phyloP scores from a whole-genome alignment of 2,113 vertebrate species.

The Chaenocephalus aceratus region DNA sequence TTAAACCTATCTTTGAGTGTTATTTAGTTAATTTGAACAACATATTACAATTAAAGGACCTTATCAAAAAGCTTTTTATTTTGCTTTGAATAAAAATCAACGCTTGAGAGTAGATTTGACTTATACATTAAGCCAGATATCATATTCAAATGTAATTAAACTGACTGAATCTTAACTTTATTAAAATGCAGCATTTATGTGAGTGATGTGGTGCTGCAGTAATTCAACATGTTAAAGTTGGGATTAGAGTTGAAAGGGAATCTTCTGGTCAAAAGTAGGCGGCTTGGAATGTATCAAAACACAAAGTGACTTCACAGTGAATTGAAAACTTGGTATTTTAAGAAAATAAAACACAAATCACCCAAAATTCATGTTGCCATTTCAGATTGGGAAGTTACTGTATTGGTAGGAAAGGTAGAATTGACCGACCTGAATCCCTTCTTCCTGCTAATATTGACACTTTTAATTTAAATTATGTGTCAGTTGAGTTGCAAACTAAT shows the following conservation, averaged over 20 bases:
- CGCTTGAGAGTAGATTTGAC: not conserved
- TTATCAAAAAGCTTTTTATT: not conserved
- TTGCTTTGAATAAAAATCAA: not conserved
- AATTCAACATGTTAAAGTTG: not conserved
- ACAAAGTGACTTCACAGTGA: slow-evolving; percentile 42
- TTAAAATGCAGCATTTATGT: not conserved
- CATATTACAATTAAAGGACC: not conserved
- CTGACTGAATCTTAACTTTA: too few species aligned
- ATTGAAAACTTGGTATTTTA: not conserved
- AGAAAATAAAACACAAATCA: not conserved
- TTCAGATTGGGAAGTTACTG: not conserved
- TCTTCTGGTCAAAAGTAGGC: slow-evolving; percentile 39
- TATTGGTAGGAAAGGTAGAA: too few species aligned
- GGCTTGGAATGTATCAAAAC: slow-evolving; percentile 35
- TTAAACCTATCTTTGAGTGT: slow-evolving; percentile 17
- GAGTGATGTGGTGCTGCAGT: not conserved
- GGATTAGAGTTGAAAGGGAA: slow-evolving; percentile 27
- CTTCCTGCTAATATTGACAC: too few species aligned
- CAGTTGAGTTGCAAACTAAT: too few species aligned
- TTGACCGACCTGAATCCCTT: too few species aligned
- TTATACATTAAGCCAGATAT: not conserved
- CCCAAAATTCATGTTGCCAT: not conserved
- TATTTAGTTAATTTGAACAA: not conserved
- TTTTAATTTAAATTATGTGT: too few species aligned
- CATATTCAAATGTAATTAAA: not conserved